Conservation (phyloP, 1,140 invertebrate genomes). For the Drosophila bipectinata region DNA sequence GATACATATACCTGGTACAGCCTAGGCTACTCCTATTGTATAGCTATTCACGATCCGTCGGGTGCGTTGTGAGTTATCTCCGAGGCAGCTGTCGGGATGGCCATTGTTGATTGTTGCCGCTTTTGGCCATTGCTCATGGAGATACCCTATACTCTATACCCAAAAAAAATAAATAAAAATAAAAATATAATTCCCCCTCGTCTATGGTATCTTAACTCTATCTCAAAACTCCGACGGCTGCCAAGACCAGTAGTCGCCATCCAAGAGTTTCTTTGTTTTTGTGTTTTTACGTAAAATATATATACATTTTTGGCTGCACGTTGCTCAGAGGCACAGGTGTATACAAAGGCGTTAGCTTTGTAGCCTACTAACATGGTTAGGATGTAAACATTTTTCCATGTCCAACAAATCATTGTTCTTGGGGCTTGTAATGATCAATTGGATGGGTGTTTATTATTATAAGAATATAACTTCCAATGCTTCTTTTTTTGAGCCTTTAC, state of each 20-base stretch:
- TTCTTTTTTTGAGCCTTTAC: no score
- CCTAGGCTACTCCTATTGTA: slow-evolving; percentile 39
- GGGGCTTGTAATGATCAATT: slow-evolving; percentile 2
- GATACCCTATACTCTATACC: slow-evolving; percentile 23
- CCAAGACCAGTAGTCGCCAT: slow-evolving; percentile 54
- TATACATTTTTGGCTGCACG: slow-evolving; percentile 3
- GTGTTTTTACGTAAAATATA: slow-evolving; percentile 11
- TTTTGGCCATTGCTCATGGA: slow-evolving; percentile 29
- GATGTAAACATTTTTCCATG: slow-evolving; percentile 32
- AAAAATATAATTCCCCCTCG: slow-evolving; percentile 1
- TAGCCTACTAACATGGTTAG: slow-evolving; percentile 53
- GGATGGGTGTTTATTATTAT: background rate
- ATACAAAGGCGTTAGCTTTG: slow-evolving; percentile 33
- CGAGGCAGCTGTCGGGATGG: slow-evolving; percentile 52
- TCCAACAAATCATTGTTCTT: slow-evolving; percentile 1
- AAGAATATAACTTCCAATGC: no score
- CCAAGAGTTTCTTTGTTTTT: slow-evolving; percentile 25
- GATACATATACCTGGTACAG: slow-evolving; percentile 13
- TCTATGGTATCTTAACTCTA: slow-evolving; percentile 21
- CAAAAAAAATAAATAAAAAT: background rate
- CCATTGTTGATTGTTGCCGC: slow-evolving; percentile 54
- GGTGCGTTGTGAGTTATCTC: slow-evolving; percentile 60
- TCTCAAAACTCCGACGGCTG: slow-evolving; percentile 5
- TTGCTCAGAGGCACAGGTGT: slow-evolving; percentile 31
- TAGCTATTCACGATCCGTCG: slow-evolving; percentile 58